Evolutionary conservation across 1,140 invertebrate species (phyloP), one percentile per base, ranked within the genome.

Genomic region (Euborellia annulipes): DNA sequence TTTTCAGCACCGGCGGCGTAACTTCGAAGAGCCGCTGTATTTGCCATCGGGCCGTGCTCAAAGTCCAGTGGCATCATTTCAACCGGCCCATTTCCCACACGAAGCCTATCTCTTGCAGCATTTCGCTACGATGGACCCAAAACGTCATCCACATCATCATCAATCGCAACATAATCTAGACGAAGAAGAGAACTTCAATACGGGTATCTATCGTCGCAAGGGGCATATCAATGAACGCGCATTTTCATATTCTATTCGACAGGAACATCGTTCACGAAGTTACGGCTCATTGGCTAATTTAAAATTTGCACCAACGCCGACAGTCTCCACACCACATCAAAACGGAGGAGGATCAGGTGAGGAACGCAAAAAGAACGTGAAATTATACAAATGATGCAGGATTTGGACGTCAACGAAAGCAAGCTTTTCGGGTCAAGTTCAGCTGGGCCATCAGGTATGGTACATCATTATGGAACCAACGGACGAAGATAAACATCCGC

Each of bases 141-240:
- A 56, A 50, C 53, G 54, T 37, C 57, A 60, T 50, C 55, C 59
- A 11, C 23, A 27, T 4, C 23, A 27, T 11, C 23, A 27, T 27
- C 23, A 27, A 27, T 27, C 23, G 23, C 23, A 46, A 27, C 32
- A 27, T 6, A 37, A 18, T 18, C 36, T 37, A 61, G 69, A 3
- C 59, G 48, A 51, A n/a, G 84, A 85, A 37, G 86, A 84, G 11
- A 74, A 80, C 6, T 87, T 84, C 27, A 85, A 82, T 30, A 88
- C 86, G 0, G 83, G 83, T 8, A 86, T 88, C 47, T 91, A 93
- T 59, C 70, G 83, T 40, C 79, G 87, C 56, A 89, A 91, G 56
- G 88, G 88, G 1, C 88, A 93, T 58, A 62, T 94, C 43, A 94
- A 94, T 61, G 89, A 94, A 60, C 66, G 88, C 39, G 89, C 89